Evolutionary conservation across 2,113 vertebrate genomes (phyloP).

Genomic region (Eleginops maclovinus): DNA sequence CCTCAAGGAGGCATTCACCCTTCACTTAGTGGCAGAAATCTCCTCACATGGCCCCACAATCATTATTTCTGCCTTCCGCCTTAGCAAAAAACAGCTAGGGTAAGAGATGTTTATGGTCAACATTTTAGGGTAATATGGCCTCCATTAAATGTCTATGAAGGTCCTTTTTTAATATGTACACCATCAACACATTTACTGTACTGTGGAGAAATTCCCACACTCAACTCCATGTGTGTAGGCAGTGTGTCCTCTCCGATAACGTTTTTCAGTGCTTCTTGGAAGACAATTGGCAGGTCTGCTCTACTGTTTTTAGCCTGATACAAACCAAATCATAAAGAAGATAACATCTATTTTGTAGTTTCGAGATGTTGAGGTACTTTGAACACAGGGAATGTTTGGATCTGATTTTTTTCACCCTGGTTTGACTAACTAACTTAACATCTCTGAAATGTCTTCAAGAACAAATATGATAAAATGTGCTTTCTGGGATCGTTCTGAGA

Average conservation of each 20-base stretch:
- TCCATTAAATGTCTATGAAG: background rate
- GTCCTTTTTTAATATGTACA: background rate
- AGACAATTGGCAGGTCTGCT: conserved; percentile 23
- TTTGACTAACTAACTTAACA: background rate
- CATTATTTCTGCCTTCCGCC: conserved; percentile 8
- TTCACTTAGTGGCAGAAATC: conserved; percentile 42
- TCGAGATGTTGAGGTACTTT: background rate
- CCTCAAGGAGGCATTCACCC: conserved; percentile 38
- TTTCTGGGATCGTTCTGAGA: background rate
- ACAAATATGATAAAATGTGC: background rate
- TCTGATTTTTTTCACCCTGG: too few relatives aligned
- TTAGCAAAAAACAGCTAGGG: conserved; percentile 13
- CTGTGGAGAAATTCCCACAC: conserved; percentile 25
- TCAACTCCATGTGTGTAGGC: conserved; percentile 36
- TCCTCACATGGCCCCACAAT: conserved; percentile 15
- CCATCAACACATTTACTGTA: background rate
- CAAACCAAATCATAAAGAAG: conserved; percentile 4
- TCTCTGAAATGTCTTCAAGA: background rate
- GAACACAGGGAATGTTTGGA: background rate
- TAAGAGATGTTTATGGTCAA: background rate
- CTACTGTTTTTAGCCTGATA: conserved; percentile 11
- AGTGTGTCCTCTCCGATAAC: conserved; percentile 21
- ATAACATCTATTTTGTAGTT: background rate
- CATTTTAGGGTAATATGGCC: background rate
- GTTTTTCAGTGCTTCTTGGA: conserved; percentile 26